These are phyloP conservation scores for Cossypha caffra DNA, from an alignment of 2,797 vertebrate genomes.

Conservation along the genomic window DNA sequence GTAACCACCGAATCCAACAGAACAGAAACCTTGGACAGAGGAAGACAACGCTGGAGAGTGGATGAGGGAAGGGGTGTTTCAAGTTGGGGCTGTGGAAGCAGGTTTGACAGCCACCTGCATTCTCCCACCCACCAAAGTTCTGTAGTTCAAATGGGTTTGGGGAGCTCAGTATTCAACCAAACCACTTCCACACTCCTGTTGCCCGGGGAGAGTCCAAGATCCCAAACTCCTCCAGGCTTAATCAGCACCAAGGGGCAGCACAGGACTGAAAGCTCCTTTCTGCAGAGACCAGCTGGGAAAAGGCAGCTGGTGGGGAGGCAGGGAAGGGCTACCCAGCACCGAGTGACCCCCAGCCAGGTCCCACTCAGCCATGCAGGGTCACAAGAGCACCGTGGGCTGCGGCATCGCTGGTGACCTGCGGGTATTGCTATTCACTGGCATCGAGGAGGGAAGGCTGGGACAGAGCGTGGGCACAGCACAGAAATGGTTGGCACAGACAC, in stretches of 20 bases:
- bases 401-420: not conserved
- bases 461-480: not conserved
- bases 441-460: not conserved
- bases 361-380: not conserved
- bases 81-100: not conserved
- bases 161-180: not conserved
- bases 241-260: conserved; percentile 35
- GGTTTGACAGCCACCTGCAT: not conserved
- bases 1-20: conserved; percentile 58
- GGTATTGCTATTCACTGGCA: not conserved
- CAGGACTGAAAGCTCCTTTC: not conserved
- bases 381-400: not conserved
- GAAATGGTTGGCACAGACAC: not conserved
- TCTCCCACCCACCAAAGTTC: not conserved
- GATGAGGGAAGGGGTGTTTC: not conserved
- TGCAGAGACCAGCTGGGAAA: not conserved
- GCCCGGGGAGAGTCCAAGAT: not conserved
- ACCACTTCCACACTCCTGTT: not conserved
- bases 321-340: not conserved
- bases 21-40: conserved; percentile 29
- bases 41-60: not conserved
- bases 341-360: not conserved
- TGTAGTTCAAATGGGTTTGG: not conserved
- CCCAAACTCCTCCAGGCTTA: not conserved
- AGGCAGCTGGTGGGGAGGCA: not conserved